Evolutionary conservation across 2,888 invertebrate genomes (phyloP).

Genomic region (Melitaea athalia): DNA sequence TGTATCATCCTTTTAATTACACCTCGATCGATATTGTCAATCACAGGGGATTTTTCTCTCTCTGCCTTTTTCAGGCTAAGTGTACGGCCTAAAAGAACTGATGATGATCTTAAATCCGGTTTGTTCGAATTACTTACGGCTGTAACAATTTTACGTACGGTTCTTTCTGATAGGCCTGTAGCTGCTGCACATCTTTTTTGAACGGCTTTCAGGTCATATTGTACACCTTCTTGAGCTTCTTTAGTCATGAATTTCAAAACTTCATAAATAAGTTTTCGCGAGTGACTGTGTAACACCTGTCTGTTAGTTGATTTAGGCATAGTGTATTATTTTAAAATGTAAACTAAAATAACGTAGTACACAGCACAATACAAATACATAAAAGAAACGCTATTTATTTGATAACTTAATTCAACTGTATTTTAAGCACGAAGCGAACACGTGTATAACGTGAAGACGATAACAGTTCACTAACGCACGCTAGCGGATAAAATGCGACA

Average conservation of each 20-base stretch:
- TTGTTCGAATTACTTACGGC: not conserved
- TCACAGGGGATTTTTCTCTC: not conserved
- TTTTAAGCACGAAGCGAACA: no score
- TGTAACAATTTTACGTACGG: not conserved
- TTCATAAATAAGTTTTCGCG: constrained; percentile 4
- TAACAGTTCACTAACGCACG: no score
- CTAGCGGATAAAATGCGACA: no score
- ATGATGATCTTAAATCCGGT: not conserved
- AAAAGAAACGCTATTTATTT: no score
- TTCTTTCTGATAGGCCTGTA: constrained; percentile 1
- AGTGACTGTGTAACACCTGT: not conserved
- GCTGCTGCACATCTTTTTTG: not conserved
- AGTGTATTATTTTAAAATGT: not conserved
- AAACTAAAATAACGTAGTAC: not conserved
- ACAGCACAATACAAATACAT: no score
- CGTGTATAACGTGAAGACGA: no score
- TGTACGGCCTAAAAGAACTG: not conserved
- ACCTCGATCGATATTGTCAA: constrained; percentile 5
- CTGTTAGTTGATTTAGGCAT: not conserved
- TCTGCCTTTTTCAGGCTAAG: not conserved
- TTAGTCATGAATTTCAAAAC: constrained; percentile 3
- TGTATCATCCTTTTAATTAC: constrained; percentile 5
- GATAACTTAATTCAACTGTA: no score
- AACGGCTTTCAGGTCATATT: constrained; percentile 1
- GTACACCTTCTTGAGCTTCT: constrained; percentile 11